A percentile compares a stretch with the other conserved stretches of the same genome.
Conservation (phyloP, 53 echinoderm and acorn worm species). For the Zoroaster sp. region DNA sequence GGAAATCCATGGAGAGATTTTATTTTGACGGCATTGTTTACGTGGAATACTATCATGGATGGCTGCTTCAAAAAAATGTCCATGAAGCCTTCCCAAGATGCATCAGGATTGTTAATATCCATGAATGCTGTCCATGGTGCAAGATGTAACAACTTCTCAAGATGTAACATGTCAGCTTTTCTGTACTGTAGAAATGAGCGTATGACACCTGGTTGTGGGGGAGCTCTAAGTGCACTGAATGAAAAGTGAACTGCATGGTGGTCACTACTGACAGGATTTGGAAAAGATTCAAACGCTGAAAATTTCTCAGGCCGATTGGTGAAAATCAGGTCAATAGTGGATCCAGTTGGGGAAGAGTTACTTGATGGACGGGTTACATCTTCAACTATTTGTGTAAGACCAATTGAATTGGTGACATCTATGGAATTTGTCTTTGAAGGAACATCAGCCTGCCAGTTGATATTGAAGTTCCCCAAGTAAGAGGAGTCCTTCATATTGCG, state of each 20-base stretch:
- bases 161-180: slow-evolving; percentile 37
- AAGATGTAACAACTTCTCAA: slow-evolving; percentile 43
- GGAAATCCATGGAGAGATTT: slow-evolving; percentile 34
- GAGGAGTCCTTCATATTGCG: slow-evolving; percentile 28
- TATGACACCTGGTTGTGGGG: neutral
- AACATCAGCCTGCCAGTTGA: neutral
- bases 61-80: slow-evolving; percentile 43
- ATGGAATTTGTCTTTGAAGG: neutral
- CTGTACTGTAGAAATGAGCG: slow-evolving; percentile 37
- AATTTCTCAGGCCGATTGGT: slow-evolving; percentile 46
- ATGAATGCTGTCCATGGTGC: slow-evolving; percentile 47
- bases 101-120: slow-evolving; percentile 22
- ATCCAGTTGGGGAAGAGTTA: slow-evolving; percentile 22
- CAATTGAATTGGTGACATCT: slow-evolving; percentile 13
- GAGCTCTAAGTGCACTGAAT: slow-evolving; percentile 22
- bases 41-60: slow-evolving; percentile 31
- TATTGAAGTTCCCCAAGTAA: slow-evolving; percentile 16
- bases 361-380: slow-evolving; percentile 42
- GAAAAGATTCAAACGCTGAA: neutral
- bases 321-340: slow-evolving; percentile 49
- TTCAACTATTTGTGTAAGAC: slow-evolving; percentile 15
- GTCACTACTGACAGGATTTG: slow-evolving; percentile 47
- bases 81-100: slow-evolving; percentile 49
- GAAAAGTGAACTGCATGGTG: slow-evolving; percentile 31
- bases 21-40: neutral